Evolutionary conservation across 2,888 invertebrate genomes (phyloP), one percentile per base, ranked within the genome.

Genomic region (Salticus scenicus): DNA sequence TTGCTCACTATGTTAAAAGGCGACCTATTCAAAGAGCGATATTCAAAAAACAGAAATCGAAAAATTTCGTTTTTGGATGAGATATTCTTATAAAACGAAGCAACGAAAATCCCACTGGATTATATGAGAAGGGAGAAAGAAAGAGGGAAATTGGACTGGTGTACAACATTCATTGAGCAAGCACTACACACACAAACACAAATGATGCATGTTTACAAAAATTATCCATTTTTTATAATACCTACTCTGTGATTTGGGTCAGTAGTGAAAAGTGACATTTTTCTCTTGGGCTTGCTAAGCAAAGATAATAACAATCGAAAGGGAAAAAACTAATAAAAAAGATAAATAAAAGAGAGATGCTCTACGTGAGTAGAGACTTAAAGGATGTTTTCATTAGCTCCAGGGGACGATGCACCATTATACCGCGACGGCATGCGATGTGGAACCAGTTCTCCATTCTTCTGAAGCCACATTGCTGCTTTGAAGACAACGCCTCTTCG

Each of bases 331-430:
- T 8, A 69, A 20, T 14, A 37, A 31, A 30, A 67, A 28, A 31
- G 30, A 20, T 14, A 37, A 31, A 67, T 17, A 10, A 31, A 10
- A 20, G 41, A n/a, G 37, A 41, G 28, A 42, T 8, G 42, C 70
- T 70, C 31, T 33, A 70, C 70, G 77, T 70, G 69, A 69, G 51
- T 47, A 51, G 77, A 57, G 41, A 66, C 28, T 69, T 70, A 51
- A 70, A 70, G 57, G 77, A 70, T 77, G 63, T 41, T 51, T 63
- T 63, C 70, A 33, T 33, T 57, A 24, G 70, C 77, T 70, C 57
- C 69, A 69, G 77, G 77, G 77, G 77, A 70, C 57, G 57, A 14
- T n/a, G 69, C 20, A 30, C 66, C 30, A 66, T 66, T 66, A 66
- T 24, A 24, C 33, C 66, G 24, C 37, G 74, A 28, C 37, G 17